Percentiles rank a stretch among this genome's conserved stretches.
These are phyloP conservation scores for Dromiciops gliroides DNA, from an alignment of 2,113 vertebrate species.

Conservation along the genomic window DNA sequence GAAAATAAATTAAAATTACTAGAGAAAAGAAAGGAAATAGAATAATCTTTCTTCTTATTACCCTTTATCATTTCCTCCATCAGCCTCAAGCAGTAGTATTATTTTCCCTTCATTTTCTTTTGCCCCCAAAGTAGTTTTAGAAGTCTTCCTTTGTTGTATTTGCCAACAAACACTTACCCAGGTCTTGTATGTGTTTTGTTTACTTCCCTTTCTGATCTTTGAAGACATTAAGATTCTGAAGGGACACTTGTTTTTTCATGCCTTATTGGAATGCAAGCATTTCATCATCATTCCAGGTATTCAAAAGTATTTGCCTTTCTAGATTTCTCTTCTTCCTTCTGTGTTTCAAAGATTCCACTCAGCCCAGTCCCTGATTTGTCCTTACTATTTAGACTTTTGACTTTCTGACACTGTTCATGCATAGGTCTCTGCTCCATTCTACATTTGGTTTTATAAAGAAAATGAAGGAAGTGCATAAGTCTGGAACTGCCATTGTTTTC, in stretches of 20 bases:
- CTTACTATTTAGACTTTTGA: neutral
- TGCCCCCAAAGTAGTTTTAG: neutral
- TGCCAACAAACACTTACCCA: neutral
- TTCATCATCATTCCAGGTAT: neutral
- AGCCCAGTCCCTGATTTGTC: neutral
- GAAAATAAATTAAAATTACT: no score
- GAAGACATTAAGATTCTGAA: neutral
- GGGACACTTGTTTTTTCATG: neutral
- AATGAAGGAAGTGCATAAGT: no score
- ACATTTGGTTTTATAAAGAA: no score
- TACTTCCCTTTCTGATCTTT: neutral
- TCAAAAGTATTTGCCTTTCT: neutral
- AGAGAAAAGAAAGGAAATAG: no score
- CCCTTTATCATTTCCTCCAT: neutral
- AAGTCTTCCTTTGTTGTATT: neutral
- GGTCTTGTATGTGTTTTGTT: neutral
- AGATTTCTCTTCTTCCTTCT: neutral
- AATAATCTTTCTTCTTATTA: no score
- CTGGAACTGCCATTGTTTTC: no score
- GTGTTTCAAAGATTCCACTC: neutral
- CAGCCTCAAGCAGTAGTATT: neutral
- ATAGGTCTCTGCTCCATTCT: neutral
- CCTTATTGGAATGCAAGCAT: neutral
- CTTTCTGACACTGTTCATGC: neutral
- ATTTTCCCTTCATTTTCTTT: neutral